Conservation (phyloP, 1,140 invertebrate species). For the Trachymyrmex cornetzi region DNA sequence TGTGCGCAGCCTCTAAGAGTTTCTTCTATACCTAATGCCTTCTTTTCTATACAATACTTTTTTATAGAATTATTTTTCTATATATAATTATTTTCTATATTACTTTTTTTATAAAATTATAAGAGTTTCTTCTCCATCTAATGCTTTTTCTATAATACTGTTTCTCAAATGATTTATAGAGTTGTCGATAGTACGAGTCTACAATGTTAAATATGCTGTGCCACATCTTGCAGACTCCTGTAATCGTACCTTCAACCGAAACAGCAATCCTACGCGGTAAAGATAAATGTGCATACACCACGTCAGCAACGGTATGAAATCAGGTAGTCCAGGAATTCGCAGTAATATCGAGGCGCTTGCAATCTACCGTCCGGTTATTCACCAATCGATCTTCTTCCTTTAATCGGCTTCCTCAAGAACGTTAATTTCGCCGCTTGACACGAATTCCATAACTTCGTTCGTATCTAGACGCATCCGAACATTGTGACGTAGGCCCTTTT, state of each 20-base stretch:
- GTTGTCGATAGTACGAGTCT: not conserved
- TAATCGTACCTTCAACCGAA: conserved; percentile 6
- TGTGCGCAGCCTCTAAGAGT: not conserved
- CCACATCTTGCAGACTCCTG: not conserved
- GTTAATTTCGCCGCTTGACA: conserved; percentile 63
- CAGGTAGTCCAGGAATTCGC: conserved; percentile 47
- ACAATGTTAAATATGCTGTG: not conserved
- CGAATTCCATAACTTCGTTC: conserved; percentile 60
- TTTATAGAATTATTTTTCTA: conserved; percentile 1
- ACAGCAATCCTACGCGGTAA: conserved; percentile 19
- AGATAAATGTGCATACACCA: conserved; percentile 57
- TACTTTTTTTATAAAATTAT: conserved; percentile 22
- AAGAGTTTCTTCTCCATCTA: not conserved
- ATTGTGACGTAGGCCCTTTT: conserved; percentile 26
- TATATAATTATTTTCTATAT: not conserved
- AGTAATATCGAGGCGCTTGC: conserved; percentile 50
- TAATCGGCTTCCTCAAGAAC: conserved; percentile 40
- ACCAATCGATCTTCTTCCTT: conserved; percentile 38
- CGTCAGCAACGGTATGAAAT: conserved; percentile 48
- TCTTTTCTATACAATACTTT: not conserved
- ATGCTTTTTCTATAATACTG: not conserved
- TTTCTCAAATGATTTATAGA: not conserved
- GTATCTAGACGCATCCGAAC: not conserved
- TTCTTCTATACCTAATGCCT: not conserved
- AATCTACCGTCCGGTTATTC: conserved; percentile 41